Evolutionary conservation across 2,113 vertebrate genomes (phyloP).

Genomic region (Rhinolophus ferrumequinum): DNA sequence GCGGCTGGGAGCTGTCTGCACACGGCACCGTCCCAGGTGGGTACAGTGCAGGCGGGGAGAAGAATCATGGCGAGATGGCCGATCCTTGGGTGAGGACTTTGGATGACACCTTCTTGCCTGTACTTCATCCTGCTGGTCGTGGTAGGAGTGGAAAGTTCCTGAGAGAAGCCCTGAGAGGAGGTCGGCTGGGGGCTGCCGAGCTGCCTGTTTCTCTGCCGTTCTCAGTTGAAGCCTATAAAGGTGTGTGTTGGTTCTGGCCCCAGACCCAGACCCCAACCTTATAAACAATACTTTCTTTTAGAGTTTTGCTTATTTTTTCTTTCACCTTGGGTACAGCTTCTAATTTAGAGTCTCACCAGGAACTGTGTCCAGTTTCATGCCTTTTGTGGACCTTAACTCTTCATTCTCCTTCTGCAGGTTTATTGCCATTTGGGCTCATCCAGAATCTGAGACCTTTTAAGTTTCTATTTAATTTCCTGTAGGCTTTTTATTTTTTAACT

Average conservation of each 20-base stretch:
- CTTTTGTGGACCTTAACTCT: slow-evolving; percentile 20
- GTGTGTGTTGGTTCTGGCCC: slow-evolving; percentile 53
- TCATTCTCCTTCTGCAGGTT: background rate
- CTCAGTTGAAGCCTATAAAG: background rate
- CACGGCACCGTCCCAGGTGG: background rate
- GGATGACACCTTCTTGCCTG: background rate
- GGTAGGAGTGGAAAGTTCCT: background rate
- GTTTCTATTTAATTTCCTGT: slow-evolving; percentile 25
- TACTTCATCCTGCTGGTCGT: background rate
- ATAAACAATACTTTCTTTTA: slow-evolving; percentile 33
- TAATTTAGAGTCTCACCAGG: slow-evolving; percentile 48
- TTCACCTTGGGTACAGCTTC: slow-evolving; percentile 33
- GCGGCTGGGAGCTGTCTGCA: background rate
- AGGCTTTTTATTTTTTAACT: background rate
- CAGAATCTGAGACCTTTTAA: background rate
- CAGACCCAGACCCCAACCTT: background rate
- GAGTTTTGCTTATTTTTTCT: slow-evolving; percentile 45
- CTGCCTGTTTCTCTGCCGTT: background rate
- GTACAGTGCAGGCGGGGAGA: background rate
- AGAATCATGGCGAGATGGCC: background rate
- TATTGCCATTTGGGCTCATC: background rate
- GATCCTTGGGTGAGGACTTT: background rate
- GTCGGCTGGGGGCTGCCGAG: background rate
- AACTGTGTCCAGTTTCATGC: background rate
- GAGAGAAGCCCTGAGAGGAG: background rate